Percentiles rank a stretch among this genome's conserved stretches.
Conservation (phyloP, 1,140 invertebrate species). For the Glossosoma conforme region DNA sequence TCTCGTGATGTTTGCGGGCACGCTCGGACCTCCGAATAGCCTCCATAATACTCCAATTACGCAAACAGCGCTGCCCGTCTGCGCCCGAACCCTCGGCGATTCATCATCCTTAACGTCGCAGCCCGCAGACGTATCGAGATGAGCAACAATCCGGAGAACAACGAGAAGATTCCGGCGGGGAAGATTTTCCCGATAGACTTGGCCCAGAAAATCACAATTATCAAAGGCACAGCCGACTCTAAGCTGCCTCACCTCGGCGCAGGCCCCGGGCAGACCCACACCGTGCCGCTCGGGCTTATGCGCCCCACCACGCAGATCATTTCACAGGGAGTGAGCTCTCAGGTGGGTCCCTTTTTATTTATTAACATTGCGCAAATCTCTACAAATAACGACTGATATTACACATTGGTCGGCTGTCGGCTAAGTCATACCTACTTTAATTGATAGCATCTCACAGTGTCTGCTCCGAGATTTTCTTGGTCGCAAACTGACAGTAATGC, state of each 20-base stretch:
- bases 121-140: constrained; percentile 5
- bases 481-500: too few relatives aligned
- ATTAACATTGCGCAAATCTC: too few relatives aligned
- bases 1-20: constrained; percentile 1
- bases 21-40: background rate
- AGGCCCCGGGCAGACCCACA: constrained; percentile 14
- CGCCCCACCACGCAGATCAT: constrained; percentile 11
- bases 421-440: too few relatives aligned
- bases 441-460: too few relatives aligned
- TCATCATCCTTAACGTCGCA: too few relatives aligned
- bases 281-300: constrained; percentile 3
- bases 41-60: background rate
- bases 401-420: too few relatives aligned
- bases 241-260: constrained; percentile 17
- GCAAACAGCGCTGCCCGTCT: background rate
- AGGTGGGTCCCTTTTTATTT: constrained; percentile 8
- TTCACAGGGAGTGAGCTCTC: constrained; percentile 18
- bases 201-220: constrained; percentile 13
- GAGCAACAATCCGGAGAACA: constrained; percentile 20
- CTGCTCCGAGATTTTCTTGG: too few relatives aligned
- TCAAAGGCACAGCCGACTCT: constrained; percentile 17
- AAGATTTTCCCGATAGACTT: constrained; percentile 14
- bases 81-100: background rate
- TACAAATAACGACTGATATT: too few relatives aligned
- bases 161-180: constrained; percentile 11